phyloP scores from a whole-genome alignment of 2,888 invertebrate genomes.

The Fissipunctia ypsillon region DNA sequence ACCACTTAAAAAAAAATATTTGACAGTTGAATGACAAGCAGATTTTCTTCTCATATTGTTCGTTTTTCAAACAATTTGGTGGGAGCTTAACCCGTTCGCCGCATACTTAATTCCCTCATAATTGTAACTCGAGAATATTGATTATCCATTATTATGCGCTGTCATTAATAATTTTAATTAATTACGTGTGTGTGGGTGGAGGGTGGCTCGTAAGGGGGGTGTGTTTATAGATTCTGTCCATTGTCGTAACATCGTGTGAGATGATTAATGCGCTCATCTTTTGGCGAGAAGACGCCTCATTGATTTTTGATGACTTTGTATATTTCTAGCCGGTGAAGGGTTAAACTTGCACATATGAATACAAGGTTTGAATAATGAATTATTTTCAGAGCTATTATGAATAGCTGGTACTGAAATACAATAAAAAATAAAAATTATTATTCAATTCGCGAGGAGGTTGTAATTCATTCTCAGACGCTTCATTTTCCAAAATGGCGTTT shows the following conservation, averaged over 20 bases:
- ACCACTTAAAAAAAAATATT: conserved; percentile 31
- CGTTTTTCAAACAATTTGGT: conserved; percentile 39
- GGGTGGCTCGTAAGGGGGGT: conserved; percentile 53
- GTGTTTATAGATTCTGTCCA: conserved; percentile 71
- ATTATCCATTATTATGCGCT: conserved; percentile 86
- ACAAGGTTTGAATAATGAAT: conserved; percentile 23
- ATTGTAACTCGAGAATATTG: conserved; percentile 78
- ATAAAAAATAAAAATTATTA: conserved; percentile 34
- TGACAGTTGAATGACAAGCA: conserved; percentile 48
- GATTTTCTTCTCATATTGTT: conserved; percentile 39
- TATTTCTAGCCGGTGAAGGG: conserved; percentile 62
- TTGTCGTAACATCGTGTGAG: conserved; percentile 79
- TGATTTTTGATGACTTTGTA: conserved; percentile 79
- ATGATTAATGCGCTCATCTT: conserved; percentile 86
- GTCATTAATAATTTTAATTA: conserved; percentile 90
- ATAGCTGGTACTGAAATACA: conserved; percentile 18
- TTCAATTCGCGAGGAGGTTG: conserved; percentile 41
- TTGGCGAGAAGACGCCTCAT: conserved; percentile 80
- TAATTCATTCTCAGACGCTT: conserved; percentile 53
- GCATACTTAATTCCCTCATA: conserved; percentile 63
- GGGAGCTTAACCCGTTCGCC: conserved; percentile 49
- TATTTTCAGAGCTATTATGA: conserved; percentile 1
- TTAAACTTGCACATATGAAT: conserved; percentile 43
- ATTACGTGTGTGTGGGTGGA: conserved; percentile 75
- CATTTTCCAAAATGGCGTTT: conserved; percentile 70